phyloP scores from a whole-genome alignment of 2,888 invertebrate species.

The Camptogramma bilineatum region DNA sequence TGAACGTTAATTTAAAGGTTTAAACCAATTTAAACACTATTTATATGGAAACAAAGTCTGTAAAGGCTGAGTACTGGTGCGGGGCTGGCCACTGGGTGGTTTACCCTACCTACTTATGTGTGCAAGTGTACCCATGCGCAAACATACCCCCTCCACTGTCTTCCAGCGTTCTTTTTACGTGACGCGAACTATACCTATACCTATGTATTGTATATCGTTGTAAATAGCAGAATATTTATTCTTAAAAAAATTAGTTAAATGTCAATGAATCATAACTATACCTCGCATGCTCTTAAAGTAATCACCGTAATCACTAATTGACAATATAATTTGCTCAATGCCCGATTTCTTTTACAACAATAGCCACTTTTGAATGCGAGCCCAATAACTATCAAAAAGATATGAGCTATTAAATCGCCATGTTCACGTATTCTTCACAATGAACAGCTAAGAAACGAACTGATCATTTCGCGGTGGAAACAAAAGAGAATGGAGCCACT shows the following conservation, averaged over 20 bases:
- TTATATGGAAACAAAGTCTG: no score
- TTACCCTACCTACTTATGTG: no score
- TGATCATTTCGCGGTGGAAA: slow-evolving; percentile 58
- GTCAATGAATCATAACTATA: neutral
- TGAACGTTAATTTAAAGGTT: no score
- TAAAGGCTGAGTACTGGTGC: no score
- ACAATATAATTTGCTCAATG: slow-evolving; percentile 43
- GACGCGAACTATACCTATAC: no score
- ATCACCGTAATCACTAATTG: slow-evolving; percentile 1
- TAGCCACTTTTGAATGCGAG: slow-evolving; percentile 60
- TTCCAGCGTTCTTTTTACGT: no score
- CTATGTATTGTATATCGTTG: no score
- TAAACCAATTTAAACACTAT: no score
- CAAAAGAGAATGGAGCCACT: slow-evolving; percentile 69
- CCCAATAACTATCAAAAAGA: slow-evolving; percentile 61
- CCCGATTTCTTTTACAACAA: slow-evolving; percentile 60
- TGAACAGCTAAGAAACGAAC: slow-evolving; percentile 38
- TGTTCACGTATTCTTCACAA: slow-evolving; percentile 63
- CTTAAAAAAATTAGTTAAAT: neutral
- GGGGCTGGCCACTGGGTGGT: no score
- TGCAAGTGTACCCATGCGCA: no score
- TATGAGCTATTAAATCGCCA: slow-evolving; percentile 69
- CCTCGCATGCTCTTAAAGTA: neutral
- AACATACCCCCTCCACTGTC: no score
- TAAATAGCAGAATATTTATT: neutral